These are phyloP conservation scores for Sinocyclocheilus grahami DNA, from an alignment of 2,113 vertebrate species.

Conservation along the genomic window DNA sequence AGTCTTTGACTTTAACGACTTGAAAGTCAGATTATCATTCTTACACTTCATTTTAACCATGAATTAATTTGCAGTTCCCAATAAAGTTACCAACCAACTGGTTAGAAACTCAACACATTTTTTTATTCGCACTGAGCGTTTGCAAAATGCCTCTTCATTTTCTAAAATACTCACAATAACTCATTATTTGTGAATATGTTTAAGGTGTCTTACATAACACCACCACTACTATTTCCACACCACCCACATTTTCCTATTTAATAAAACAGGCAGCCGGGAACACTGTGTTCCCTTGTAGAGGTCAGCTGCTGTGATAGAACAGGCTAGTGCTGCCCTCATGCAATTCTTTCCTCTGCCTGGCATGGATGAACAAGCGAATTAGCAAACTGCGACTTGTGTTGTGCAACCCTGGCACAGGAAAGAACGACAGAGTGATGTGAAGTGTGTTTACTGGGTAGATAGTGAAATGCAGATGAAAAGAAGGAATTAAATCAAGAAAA, in stretches of 20 bases:
- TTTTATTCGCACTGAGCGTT: too few relatives aligned
- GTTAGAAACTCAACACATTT: not conserved
- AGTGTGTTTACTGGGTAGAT: not conserved
- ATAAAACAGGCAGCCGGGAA: not conserved
- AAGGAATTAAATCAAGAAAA: conserved; percentile 1
- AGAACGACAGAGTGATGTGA: not conserved
- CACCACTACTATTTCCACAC: not conserved
- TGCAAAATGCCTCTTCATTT: too few relatives aligned
- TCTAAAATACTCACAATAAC: not conserved
- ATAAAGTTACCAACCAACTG: not conserved
- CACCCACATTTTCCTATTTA: conserved; percentile 10
- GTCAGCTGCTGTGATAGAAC: conserved; percentile 34
- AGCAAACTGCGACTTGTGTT: not conserved
- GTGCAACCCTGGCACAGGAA: conserved; percentile 4
- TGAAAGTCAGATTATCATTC: not conserved
- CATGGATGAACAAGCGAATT: conserved; percentile 2
- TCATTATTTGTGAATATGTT: conserved; percentile 14
- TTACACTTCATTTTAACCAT: not conserved
- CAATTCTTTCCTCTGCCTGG: conserved; percentile 5
- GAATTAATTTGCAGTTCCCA: not conserved
- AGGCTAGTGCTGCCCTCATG: not conserved
- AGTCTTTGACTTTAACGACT: not conserved
- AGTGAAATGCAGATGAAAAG: too few relatives aligned
- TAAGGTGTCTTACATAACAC: conserved; percentile 10
- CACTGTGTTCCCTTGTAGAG: conserved; percentile 31